A percentile compares a stretch with the other conserved stretches of the same genome.
Conservation (phyloP, 2,888 invertebrate genomes). For the Rhingia campestris region DNA sequence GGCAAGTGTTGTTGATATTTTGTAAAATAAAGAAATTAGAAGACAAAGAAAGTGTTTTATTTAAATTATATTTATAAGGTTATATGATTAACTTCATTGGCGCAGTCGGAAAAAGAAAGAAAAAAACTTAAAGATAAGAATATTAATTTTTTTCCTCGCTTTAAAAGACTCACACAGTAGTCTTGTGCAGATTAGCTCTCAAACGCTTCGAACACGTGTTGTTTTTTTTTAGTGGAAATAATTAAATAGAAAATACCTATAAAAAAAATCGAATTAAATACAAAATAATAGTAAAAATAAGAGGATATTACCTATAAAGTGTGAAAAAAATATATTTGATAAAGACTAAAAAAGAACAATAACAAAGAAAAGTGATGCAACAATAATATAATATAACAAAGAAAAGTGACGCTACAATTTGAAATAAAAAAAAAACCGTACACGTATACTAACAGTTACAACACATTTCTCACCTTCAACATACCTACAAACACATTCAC, state of each 20-base stretch:
- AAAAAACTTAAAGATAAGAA: not conserved
- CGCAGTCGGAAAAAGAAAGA: constrained; percentile 6
- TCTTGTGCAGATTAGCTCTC: not conserved
- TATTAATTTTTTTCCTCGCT: not conserved
- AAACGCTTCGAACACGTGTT: not conserved
- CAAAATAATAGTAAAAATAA: not conserved
- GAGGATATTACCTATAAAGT: not conserved
- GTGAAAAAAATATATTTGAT: not conserved
- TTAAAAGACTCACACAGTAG: not conserved
- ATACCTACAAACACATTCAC: too few relatives aligned
- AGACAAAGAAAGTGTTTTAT: too few relatives aligned
- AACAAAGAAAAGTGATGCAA: not conserved
- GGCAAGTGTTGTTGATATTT: too few relatives aligned
- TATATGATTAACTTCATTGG: not conserved
- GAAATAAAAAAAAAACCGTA: not conserved
- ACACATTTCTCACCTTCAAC: not conserved
- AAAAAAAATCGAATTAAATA: not conserved
- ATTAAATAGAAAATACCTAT: not conserved
- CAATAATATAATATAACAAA: not conserved
- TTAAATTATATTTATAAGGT: too few relatives aligned
- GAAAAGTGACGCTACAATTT: constrained; percentile 5
- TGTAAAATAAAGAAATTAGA: too few relatives aligned
- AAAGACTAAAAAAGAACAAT: not conserved
- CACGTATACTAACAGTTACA: not conserved
- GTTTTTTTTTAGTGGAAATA: not conserved